Conservation (phyloP, 2,888 invertebrate species). For the Drosophila longiperda region DNA sequence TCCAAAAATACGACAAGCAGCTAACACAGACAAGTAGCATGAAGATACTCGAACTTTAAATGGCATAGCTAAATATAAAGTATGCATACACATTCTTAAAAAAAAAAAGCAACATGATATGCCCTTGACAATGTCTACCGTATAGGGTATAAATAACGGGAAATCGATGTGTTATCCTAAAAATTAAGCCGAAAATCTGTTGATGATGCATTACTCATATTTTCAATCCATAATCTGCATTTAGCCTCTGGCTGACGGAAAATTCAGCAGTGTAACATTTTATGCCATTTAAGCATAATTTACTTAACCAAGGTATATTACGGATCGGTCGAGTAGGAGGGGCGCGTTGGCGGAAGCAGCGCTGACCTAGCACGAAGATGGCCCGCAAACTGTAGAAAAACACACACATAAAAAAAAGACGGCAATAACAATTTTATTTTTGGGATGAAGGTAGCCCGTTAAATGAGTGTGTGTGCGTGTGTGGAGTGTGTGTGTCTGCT, state of each 20-base stretch:
- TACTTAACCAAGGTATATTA: constrained; percentile 46
- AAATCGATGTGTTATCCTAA: constrained; percentile 42
- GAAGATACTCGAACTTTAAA: not conserved
- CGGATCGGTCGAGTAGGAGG: constrained; percentile 5
- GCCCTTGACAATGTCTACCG: not conserved
- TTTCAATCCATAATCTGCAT: constrained; percentile 13
- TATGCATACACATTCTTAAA: not conserved
- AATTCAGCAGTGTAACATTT: constrained; percentile 39
- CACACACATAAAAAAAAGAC: constrained; percentile 64
- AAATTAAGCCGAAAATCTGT: constrained; percentile 58
- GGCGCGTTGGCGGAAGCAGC: not conserved
- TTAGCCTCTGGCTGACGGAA: constrained; percentile 24
- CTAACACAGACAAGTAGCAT: not conserved
- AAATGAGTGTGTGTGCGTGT: constrained; percentile 8
- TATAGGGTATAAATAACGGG: constrained; percentile 17
- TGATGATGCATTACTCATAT: constrained; percentile 64
- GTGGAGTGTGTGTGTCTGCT: constrained; percentile 12
- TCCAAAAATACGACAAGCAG: not conserved
- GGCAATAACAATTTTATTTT: constrained; percentile 59
- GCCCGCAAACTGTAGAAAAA: constrained; percentile 45
- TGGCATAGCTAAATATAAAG: not conserved
- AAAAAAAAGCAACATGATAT: not conserved
- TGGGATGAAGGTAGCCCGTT: constrained; percentile 57
- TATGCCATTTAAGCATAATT: constrained; percentile 75
- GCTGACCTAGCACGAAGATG: constrained; percentile 23